Base-by-base conservation (phyloP, 1,140 invertebrate genomes). In the Chironomus tepperi region DNA sequence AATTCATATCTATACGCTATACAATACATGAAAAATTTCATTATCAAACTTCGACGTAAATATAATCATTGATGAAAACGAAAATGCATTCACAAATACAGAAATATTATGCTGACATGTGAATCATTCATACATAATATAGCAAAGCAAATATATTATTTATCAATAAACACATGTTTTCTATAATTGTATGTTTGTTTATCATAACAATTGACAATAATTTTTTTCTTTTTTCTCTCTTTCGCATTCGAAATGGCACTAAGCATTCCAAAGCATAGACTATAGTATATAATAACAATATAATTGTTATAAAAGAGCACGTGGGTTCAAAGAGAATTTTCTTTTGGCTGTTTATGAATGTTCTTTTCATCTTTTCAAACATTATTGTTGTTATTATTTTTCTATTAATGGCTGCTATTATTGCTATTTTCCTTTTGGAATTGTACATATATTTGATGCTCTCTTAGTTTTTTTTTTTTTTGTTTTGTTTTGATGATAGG, bases 121-220 rank as follows among this genome's bases (percentile, higher is more conserved):
- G 65, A 70, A 70, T 70, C 65, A 70, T 70, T 67, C 64, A 67
- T 16, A 67, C 16, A 67, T 67, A 67, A 67, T 67, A 57, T n/a
- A n/a, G 47, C 47, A 57, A 15, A 19, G 64, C 12, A 67, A 70
- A 70, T 70, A 70, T 70, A 70, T 70, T 70, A 70, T 70, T 70
- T 70, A 70, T 70, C 65, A 70, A 70, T 70, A 70, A 70, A 70
- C 65, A 70, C 65, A 70, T 70, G 65, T 70, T 70, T 70, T 70
- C 65, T 70, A 70, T 70, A 70, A 70, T 70, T 70, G 65, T 70
- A 70, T 70, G 65, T 70, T 70, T 70, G 65, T 70, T 70, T 70
- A 70, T 70, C 65, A 70, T 19, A 70, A 70, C 65, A 70, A 70
- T 70, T 70, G 65, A 70, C 65, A 70, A 70, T 70, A 70, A 70